phyloP scores from a whole-genome alignment of 2,797 vertebrate species.

The Micromesistius poutassou region DNA sequence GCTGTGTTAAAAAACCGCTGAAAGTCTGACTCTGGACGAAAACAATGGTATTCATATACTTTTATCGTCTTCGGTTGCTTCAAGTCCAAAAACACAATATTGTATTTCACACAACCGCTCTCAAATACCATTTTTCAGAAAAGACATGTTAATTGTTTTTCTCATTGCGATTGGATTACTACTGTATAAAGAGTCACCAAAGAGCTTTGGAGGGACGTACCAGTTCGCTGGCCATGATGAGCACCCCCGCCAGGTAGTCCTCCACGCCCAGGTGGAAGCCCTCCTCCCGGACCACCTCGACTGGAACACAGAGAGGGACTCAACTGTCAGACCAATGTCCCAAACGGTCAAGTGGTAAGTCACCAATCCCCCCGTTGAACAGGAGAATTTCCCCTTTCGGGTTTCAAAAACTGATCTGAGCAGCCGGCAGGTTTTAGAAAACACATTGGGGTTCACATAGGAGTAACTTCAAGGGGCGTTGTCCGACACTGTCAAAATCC shows the following conservation, averaged over 20 bases:
- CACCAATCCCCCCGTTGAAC: too few relatives aligned
- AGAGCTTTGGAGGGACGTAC: constrained; percentile 71
- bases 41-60: background rate
- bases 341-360: constrained; percentile 2
- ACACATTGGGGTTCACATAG: too few relatives aligned
- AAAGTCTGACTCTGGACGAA: background rate
- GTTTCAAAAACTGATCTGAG: background rate
- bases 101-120: background rate
- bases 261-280: constrained; percentile 97
- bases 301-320: constrained; percentile 56
- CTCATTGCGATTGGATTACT: too few relatives aligned
- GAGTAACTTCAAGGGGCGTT: too few relatives aligned
- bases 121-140: background rate
- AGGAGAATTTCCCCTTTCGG: too few relatives aligned
- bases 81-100: background rate
- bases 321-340: background rate
- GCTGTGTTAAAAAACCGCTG: background rate
- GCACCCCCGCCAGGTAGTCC: constrained; percentile 92
- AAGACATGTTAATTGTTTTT: too few relatives aligned
- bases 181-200: background rate
- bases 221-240: constrained; percentile 95
- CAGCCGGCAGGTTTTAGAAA: too few relatives aligned
- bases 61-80: background rate
- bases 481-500: too few relatives aligned
- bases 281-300: constrained; percentile 89